These are phyloP conservation scores for Elachura formosa DNA, from an alignment of 2,113 vertebrate genomes.

Conservation along the genomic window DNA sequence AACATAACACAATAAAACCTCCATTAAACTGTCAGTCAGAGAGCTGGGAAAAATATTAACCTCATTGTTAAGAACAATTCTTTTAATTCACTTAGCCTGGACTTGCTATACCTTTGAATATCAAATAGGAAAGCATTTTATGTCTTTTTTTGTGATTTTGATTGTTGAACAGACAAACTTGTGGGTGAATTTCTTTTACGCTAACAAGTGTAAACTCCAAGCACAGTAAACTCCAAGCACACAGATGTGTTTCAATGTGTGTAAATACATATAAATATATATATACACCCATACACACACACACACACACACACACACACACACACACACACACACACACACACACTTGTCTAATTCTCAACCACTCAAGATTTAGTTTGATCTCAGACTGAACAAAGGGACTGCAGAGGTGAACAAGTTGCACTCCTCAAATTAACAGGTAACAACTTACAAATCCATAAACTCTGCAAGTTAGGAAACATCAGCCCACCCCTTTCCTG, in stretches of 20 bases:
- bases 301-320: fast-evolving
- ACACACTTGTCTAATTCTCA: not conserved
- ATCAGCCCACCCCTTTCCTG: not conserved
- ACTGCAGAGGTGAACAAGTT: not conserved
- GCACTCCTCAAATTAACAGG: not conserved
- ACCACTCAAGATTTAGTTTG: not conserved
- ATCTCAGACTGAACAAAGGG: not conserved
- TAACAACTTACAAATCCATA: not conserved
- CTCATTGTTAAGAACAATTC: not conserved
- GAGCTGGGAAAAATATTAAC: not conserved
- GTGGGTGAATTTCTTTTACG: not conserved
- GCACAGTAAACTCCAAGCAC: not conserved
- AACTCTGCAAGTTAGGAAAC: not conserved
- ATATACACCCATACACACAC: fast-evolving
- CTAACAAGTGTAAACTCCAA: not conserved
- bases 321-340: fast-evolving
- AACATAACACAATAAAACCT: not conserved
- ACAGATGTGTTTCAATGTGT: not conserved
- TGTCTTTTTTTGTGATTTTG: not conserved
- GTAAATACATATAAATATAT: fast-evolving
- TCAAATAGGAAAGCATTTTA: not conserved
- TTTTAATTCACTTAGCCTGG: not conserved
- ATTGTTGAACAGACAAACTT: not conserved
- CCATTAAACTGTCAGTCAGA: slow-evolving; percentile 1
- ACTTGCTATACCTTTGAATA: not conserved